These are phyloP conservation scores for Sesamia nonagrioides DNA, from an alignment of 1,140 invertebrate genomes.

Conservation along the genomic window DNA sequence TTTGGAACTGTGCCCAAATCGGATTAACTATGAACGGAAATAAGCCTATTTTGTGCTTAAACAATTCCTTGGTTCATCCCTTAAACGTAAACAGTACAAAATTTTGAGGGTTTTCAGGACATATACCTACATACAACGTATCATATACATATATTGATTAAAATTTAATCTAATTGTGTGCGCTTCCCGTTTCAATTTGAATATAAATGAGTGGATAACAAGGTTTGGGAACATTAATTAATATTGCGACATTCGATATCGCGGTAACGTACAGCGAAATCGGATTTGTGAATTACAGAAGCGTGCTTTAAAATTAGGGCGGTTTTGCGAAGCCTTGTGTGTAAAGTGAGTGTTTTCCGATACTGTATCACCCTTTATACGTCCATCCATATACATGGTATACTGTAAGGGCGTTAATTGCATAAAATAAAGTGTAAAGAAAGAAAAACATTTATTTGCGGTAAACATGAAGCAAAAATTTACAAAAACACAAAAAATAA, in stretches of 20 bases:
- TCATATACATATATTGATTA: slow-evolving; percentile 40
- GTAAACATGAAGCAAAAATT: no score
- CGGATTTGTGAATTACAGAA: slow-evolving; percentile 30
- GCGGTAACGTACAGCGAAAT: not conserved
- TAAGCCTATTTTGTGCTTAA: slow-evolving; percentile 21
- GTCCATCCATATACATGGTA: no score
- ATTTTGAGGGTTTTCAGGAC: not conserved
- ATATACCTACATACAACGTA: not conserved
- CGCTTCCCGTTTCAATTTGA: slow-evolving; percentile 71
- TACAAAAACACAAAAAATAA: no score
- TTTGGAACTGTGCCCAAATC: slow-evolving; percentile 9
- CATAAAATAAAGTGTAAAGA: no score
- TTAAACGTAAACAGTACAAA: not conserved
- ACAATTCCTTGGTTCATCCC: slow-evolving; percentile 12
- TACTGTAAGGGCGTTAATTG: no score
- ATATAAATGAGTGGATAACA: slow-evolving; percentile 70
- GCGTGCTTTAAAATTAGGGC: slow-evolving; percentile 13
- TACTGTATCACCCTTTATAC: no score
- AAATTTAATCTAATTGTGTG: slow-evolving; percentile 64
- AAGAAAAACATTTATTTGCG: no score
- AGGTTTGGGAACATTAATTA: slow-evolving; percentile 68
- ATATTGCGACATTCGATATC: slow-evolving; percentile 54
- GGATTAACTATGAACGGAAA: slow-evolving; percentile 21
- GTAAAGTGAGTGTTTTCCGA: no score
- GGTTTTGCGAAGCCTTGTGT: not conserved